Evolutionary conservation across 1,140 invertebrate genomes (phyloP).

Genomic region (Ooceraea biroi): DNA sequence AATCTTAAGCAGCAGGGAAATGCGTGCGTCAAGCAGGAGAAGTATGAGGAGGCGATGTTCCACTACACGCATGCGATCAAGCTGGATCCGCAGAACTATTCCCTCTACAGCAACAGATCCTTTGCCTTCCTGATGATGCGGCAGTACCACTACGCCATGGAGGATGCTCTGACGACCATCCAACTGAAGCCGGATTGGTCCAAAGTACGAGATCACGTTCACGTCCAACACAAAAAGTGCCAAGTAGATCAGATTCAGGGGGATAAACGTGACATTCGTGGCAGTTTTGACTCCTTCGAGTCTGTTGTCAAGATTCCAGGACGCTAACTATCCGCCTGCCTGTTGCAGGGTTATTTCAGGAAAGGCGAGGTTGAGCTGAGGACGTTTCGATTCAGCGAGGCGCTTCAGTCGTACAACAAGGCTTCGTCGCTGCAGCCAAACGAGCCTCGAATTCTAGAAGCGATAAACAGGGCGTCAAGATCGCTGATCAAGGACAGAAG

Average conservation of each 20-base stretch:
- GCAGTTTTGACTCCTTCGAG: not conserved
- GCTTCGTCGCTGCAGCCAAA: conserved; percentile 90
- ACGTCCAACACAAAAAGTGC: not conserved
- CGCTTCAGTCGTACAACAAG: conserved; percentile 90
- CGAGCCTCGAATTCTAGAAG: conserved; percentile 89
- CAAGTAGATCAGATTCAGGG: too few species aligned
- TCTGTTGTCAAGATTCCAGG: not conserved
- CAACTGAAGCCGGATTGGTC: conserved; percentile 92
- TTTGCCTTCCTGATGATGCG: conserved; percentile 92
- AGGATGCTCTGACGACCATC: conserved; percentile 93
- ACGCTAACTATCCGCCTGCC: not conserved
- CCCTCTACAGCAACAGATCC: conserved; percentile 93
- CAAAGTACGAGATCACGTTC: conserved; percentile 87
- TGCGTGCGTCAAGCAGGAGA: conserved; percentile 90
- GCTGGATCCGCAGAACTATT: conserved; percentile 90
- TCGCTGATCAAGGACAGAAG: conserved; percentile 87
- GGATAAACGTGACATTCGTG: not conserved
- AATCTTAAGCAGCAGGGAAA: conserved; percentile 91
- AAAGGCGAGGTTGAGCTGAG: conserved; percentile 92
- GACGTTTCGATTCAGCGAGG: conserved; percentile 89
- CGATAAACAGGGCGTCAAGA: conserved; percentile 88
- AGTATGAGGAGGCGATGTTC: conserved; percentile 91
- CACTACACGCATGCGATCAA: conserved; percentile 94
- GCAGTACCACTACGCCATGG: conserved; percentile 91
- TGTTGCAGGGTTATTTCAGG: conserved; percentile 91